A percentile compares a stretch with the other conserved stretches of the same genome.
These are phyloP conservation scores for Polylopha cassiicola DNA, from an alignment of 2,888 invertebrate genomes.

Conservation along the genomic window DNA sequence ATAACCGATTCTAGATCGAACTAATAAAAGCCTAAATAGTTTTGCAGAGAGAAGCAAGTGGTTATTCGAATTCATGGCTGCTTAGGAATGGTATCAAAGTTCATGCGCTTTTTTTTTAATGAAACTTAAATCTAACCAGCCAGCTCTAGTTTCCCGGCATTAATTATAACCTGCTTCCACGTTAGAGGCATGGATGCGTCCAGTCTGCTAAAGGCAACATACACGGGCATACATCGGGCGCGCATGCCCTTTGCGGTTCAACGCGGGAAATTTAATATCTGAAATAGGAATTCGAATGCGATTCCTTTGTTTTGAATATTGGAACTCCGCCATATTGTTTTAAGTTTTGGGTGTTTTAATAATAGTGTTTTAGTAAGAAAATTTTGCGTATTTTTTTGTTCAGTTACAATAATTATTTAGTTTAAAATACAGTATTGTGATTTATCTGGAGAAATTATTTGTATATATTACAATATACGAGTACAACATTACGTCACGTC, in stretches of 20 bases:
- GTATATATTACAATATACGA: too few relatives aligned
- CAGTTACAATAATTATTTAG: too few relatives aligned
- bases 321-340: too few relatives aligned
- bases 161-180: constrained; percentile 42
- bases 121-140: constrained; percentile 20
- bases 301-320: too few relatives aligned
- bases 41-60: too few relatives aligned
- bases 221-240: constrained; percentile 42
- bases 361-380: too few relatives aligned
- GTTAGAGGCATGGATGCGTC: constrained; percentile 53
- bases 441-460: too few relatives aligned
- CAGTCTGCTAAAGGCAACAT: constrained; percentile 63
- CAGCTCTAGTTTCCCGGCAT: constrained; percentile 30
- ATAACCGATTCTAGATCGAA: constrained; percentile 12
- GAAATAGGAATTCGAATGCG: constrained; percentile 3
- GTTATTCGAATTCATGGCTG: too few relatives aligned
- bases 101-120: constrained; percentile 11
- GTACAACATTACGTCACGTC: too few relatives aligned
- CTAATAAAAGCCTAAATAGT: constrained; percentile 4
- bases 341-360: neutral
- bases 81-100: too few relatives aligned
- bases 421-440: too few relatives aligned
- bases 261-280: constrained; percentile 12
- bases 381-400: too few relatives aligned
- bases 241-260: constrained; percentile 27